phyloP scores from a whole-genome alignment of 2,888 invertebrate genomes.

The Gari tellinella region DNA sequence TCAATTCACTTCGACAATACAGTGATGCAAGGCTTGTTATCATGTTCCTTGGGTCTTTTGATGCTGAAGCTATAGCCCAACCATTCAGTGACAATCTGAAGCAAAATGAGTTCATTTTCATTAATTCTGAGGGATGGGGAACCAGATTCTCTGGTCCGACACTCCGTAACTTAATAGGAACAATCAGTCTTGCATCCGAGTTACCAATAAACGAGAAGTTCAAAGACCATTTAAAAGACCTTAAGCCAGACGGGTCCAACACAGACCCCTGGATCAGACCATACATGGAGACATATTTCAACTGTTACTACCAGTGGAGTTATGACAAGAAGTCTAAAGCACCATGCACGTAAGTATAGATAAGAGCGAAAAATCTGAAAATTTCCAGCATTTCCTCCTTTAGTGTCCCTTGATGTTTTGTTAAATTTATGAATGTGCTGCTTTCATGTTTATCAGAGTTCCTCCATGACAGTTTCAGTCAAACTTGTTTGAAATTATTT shows the following conservation, averaged over 20 bases:
- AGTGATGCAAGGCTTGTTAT: slow-evolving; percentile 49
- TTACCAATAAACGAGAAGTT: slow-evolving; percentile 43
- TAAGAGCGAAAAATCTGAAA: neutral
- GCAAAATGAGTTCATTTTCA: slow-evolving; percentile 47
- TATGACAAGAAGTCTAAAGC: slow-evolving; percentile 47
- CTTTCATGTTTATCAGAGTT: neutral
- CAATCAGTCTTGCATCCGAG: slow-evolving; percentile 50
- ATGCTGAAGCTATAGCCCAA: slow-evolving; percentile 13
- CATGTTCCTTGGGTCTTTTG: slow-evolving; percentile 52
- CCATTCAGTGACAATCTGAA: slow-evolving; percentile 22
- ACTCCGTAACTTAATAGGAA: slow-evolving; percentile 35
- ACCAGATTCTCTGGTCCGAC: slow-evolving; percentile 31
- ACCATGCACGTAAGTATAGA: slow-evolving; percentile 43
- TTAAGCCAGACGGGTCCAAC: slow-evolving; percentile 14
- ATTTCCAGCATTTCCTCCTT: neutral
- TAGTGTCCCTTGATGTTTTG: no score
- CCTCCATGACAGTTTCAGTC: no score
- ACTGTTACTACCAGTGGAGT: slow-evolving; percentile 62
- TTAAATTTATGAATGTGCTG: no score
- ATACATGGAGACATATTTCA: slow-evolving; percentile 50
- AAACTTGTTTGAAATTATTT: no score
- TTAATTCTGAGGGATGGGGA: slow-evolving; percentile 62
- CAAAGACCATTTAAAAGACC: slow-evolving; percentile 28
- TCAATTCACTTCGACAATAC: slow-evolving; percentile 23
- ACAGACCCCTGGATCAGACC: slow-evolving; percentile 51